Conservation (phyloP, 1,140 invertebrate genomes). For the Lepidurus arcticus region DNA sequence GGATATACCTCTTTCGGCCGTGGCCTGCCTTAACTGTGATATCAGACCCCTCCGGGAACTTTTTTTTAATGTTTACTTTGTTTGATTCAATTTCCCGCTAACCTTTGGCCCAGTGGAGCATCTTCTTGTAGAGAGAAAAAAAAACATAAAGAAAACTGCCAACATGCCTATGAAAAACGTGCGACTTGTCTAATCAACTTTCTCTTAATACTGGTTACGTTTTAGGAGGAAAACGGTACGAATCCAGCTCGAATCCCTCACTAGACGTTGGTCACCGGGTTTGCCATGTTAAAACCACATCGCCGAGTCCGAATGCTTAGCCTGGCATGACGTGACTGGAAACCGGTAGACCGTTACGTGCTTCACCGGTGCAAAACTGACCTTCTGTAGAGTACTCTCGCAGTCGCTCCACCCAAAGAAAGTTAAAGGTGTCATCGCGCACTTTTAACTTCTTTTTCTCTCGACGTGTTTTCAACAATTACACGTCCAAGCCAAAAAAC, state of each 20-base stretch:
- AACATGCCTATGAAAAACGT: background rate
- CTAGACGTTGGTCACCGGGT: background rate
- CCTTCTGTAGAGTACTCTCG: constrained; percentile 9
- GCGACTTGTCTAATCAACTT: background rate
- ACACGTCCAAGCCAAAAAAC: background rate
- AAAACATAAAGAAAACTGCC: background rate
- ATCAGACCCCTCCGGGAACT: background rate
- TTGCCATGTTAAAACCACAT: constrained; percentile 19
- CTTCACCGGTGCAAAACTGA: constrained; percentile 18
- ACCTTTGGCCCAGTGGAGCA: background rate
- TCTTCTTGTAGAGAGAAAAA: background rate
- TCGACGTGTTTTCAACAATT: background rate
- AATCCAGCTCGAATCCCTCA: background rate
- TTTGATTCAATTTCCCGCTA: background rate
- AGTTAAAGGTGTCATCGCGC: constrained; percentile 5
- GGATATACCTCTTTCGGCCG: background rate
- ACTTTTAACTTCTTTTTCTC: background rate
- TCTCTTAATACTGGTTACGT: background rate
- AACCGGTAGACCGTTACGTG: constrained; percentile 14
- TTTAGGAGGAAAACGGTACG: background rate
- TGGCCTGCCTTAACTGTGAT: background rate
- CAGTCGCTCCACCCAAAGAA: background rate
- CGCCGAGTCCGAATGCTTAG: background rate
- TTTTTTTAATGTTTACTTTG: background rate
- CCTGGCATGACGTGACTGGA: constrained; percentile 17